Evolutionary conservation across 2,888 invertebrate species (phyloP), one percentile per base, ranked within the genome.

Genomic region (Yponomeuta plumbellus): DNA sequence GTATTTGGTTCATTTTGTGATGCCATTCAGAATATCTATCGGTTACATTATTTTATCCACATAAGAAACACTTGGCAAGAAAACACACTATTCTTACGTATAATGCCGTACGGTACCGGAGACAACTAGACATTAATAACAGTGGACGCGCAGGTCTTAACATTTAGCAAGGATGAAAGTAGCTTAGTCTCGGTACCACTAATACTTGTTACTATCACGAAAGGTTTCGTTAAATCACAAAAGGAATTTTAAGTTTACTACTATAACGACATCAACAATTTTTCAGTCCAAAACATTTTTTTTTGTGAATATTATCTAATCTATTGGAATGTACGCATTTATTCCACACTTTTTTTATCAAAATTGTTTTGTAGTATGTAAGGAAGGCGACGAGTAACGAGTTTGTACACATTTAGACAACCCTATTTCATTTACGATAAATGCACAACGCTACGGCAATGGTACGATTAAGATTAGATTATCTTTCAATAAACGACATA

Each of bases 211-310:
- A 52, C 44, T 52, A 52, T 52, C 44, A 52, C 44, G 44, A 52
- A 52, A 13, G 44, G 17, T 52, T 52, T 52, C 17, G 44, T 17
- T 52, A 13, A 17, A 52, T 17, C 17, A 52, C 44, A 52, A 52
- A 52, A 52, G 44, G 44, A 52, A 52, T 52, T 52, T 52, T 52
- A 52, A 52, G 44, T 52, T 52, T 52, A 52, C 44, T 52, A 17
- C 44, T 52, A 52, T 17, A 52, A 52, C 44, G 44, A 52, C 44
- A 52, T 17, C 44, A 52, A 52, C 44, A 52, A 52, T 52, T 52
- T 44, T 52, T 52, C 44, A 52, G 44, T 52, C 44, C 44, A 52
- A 52, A 52, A 34, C 34, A 26, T 34, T 34, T 34, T 52, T 52
- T 44, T 10, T 52, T 52, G 11, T 17, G 0, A 52, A 52, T 17